Conservation (phyloP, 2,888 invertebrate species). For the Horisme vitalbata region DNA sequence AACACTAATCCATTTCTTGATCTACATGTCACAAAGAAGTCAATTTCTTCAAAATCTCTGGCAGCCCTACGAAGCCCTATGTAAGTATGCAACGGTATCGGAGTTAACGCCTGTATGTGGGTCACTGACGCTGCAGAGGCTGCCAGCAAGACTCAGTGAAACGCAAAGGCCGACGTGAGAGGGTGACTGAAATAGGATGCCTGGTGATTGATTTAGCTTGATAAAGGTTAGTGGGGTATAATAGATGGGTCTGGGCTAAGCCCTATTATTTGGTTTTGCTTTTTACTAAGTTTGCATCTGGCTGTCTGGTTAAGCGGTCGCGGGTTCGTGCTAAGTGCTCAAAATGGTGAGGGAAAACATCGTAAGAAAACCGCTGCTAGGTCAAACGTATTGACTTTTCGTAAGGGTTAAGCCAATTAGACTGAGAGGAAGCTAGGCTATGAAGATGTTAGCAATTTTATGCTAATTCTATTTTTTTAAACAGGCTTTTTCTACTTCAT, state of each 20-base stretch:
- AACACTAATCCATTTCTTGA: neutral
- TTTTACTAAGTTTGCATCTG: too few species aligned
- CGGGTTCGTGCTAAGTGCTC: too few species aligned
- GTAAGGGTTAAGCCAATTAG: too few species aligned
- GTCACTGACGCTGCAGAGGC: conserved; percentile 59
- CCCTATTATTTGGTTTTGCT: too few species aligned
- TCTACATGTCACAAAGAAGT: neutral
- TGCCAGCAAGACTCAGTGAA: conserved; percentile 43
- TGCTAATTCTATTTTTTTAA: too few species aligned
- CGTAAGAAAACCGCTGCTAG: too few species aligned
- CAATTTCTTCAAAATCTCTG: neutral
- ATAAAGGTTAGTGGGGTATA: conserved; percentile 8
- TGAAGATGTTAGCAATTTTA: too few species aligned
- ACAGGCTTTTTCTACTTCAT: too few species aligned
- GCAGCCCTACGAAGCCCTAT: conserved; percentile 38
- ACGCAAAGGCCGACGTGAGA: conserved; percentile 61
- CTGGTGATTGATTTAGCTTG: conserved; percentile 5
- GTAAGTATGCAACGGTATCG: conserved; percentile 47
- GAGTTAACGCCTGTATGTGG: conserved; percentile 59
- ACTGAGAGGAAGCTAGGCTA: too few species aligned
- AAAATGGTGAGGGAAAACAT: too few species aligned
- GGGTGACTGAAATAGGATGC: conserved; percentile 45
- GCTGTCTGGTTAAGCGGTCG: too few species aligned
- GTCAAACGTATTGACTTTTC: too few species aligned
- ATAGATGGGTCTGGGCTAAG: neutral